Percentiles rank a stretch among this genome's conserved stretches.
These are phyloP conservation scores for Meloidogyne floridensis DNA, from an alignment of 1,140 invertebrate genomes.

Conservation along the genomic window DNA sequence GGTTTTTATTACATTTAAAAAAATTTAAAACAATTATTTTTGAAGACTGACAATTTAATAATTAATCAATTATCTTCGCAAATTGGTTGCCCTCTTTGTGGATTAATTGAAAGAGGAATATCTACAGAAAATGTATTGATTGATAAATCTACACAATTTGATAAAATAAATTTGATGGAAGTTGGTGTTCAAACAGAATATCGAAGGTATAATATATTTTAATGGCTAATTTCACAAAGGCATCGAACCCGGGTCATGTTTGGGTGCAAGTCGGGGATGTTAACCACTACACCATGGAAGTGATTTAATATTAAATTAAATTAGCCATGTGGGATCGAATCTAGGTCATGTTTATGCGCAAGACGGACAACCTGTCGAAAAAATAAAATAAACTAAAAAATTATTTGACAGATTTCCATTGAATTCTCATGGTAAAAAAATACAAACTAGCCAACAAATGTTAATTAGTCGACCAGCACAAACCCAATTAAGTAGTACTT, in stretches of 20 bases:
- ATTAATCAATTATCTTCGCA: not conserved
- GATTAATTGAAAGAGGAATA: not conserved
- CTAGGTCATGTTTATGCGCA: too few relatives aligned
- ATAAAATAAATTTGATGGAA: not conserved
- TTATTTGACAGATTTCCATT: not conserved
- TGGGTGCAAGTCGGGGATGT: not conserved
- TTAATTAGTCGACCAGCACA: conserved; percentile 23
- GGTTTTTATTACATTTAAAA: not conserved
- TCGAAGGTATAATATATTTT: not conserved
- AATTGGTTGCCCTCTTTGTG: conserved; percentile 5
- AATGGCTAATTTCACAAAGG: not conserved
- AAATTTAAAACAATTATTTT: not conserved
- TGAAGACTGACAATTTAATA: not conserved
- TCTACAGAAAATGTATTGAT: not conserved
- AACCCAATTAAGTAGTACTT: conserved; percentile 36
- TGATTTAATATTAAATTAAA: not conserved
- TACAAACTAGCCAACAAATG: conserved; percentile 12
- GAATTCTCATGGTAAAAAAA: not conserved
- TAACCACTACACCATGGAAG: not conserved
- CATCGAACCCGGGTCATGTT: not conserved
- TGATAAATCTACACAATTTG: too few relatives aligned
- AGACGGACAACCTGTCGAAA: too few relatives aligned
- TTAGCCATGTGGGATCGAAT: too few relatives aligned
- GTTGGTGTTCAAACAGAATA: conserved; percentile 15
- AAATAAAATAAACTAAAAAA: not conserved